phyloP scores from a whole-genome alignment of 2,113 vertebrate species.

The Dicerorhinus sumatrensis region DNA sequence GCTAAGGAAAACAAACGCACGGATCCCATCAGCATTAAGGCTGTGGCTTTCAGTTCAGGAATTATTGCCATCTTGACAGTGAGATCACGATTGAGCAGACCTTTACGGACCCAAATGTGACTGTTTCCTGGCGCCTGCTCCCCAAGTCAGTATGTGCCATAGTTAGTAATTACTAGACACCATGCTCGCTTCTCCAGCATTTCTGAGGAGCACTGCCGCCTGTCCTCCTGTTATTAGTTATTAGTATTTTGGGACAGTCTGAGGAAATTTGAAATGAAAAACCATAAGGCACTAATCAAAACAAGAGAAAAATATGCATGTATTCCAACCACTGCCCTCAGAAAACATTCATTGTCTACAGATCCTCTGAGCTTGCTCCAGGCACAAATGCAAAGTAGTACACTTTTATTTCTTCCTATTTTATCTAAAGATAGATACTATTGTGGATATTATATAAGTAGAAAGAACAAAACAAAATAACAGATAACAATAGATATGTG shows the following conservation, averaged over 20 bases:
- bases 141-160: neutral
- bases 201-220: neutral
- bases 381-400: neutral
- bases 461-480: neutral
- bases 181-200: neutral
- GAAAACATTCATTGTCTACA: neutral
- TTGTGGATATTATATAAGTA: neutral
- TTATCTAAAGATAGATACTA: neutral
- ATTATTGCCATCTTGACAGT: neutral
- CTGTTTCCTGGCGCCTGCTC: neutral
- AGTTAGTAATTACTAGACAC: neutral
- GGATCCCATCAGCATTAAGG: accelerated
- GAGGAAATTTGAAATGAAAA: slow-evolving; percentile 8
- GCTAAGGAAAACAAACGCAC: neutral
- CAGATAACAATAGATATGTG: neutral
- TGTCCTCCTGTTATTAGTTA: neutral
- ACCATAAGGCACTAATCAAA: neutral
- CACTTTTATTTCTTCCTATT: neutral
- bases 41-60: neutral
- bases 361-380: neutral
- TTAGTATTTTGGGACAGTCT: neutral
- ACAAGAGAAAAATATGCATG: neutral
- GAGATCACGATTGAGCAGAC: neutral
- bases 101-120: neutral
- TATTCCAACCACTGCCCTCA: neutral